These are phyloP conservation scores for Scomber japonicus DNA, from an alignment of 2,113 vertebrate species.

Conservation along the genomic window DNA sequence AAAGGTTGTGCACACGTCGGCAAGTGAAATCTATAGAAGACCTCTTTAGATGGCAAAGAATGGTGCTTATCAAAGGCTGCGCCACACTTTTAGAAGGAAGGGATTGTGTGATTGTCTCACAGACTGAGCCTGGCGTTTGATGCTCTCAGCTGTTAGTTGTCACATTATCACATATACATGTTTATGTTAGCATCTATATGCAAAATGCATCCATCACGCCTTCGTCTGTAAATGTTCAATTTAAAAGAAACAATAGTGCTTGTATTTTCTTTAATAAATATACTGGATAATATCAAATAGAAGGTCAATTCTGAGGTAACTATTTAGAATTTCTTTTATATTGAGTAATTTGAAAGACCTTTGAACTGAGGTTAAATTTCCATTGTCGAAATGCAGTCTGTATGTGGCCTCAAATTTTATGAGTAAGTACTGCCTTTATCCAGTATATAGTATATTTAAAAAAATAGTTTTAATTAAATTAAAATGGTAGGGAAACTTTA, in stretches of 20 bases:
- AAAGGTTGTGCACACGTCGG: constrained; percentile 99
- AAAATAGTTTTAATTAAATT: constrained; percentile 3
- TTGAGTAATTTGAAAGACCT: constrained; percentile 36
- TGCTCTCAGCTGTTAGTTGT: constrained; percentile 72
- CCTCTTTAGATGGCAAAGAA: constrained; percentile 98
- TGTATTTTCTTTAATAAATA: constrained; percentile 9
- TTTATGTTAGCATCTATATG: constrained; percentile 56
- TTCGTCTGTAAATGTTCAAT: constrained; percentile 20
- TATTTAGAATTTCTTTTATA: constrained; percentile 24
- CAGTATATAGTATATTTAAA: background rate
- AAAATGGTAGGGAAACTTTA: background rate
- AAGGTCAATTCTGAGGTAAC: constrained; percentile 25
- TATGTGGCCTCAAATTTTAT: constrained; percentile 8
- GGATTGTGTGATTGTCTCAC: constrained; percentile 91
- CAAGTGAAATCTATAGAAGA: constrained; percentile 99
- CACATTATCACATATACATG: constrained; percentile 34
- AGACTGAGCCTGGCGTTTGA: constrained; percentile 72
- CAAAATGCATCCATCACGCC: constrained; percentile 9
- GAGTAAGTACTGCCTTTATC: constrained; percentile 8
- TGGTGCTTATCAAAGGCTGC: constrained; percentile 96
- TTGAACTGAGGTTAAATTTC: constrained; percentile 42
- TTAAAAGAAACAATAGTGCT: constrained; percentile 19
- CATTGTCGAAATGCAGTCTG: background rate
- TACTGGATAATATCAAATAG: constrained; percentile 35
- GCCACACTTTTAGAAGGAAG: constrained; percentile 91